Evolutionary conservation across 2,888 invertebrate genomes (phyloP).

Genomic region (Tachina fera): DNA sequence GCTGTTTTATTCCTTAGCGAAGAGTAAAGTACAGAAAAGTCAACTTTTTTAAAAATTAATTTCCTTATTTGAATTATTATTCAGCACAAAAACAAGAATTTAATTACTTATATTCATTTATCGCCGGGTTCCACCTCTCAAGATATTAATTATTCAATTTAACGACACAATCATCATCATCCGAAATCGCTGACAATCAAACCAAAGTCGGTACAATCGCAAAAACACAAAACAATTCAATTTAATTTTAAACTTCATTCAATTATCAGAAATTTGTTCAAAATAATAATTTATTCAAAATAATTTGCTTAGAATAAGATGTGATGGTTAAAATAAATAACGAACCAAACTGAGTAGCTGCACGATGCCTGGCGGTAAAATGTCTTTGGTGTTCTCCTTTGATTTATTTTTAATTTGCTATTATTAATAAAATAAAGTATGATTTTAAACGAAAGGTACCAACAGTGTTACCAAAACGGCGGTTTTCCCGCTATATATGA

Average conservation of each 20-base stretch:
- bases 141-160: not conserved
- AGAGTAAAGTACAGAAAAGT: not conserved
- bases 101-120: not conserved
- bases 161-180: slow-evolving; percentile 13
- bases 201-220: not conserved
- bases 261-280: slow-evolving; percentile 16
- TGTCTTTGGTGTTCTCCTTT: not conserved
- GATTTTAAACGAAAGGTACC: slow-evolving; percentile 5
- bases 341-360: not conserved
- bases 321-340: not conserved
- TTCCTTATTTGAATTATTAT: not conserved
- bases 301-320: too few relatives aligned
- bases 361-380: not conserved
- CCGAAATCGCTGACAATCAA: slow-evolving; percentile 20
- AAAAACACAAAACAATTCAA: slow-evolving; percentile 30
- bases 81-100: not conserved
- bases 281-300: not conserved
- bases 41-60: not conserved
- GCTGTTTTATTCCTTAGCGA: too few relatives aligned
- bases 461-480: too few relatives aligned
- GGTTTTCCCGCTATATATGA: too few relatives aligned
- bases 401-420: not conserved
- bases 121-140: not conserved
- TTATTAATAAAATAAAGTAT: not conserved
- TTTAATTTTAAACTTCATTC: slow-evolving; percentile 19